phyloP scores from a whole-genome alignment of 2,888 invertebrate species.

The Andrena minutula region DNA sequence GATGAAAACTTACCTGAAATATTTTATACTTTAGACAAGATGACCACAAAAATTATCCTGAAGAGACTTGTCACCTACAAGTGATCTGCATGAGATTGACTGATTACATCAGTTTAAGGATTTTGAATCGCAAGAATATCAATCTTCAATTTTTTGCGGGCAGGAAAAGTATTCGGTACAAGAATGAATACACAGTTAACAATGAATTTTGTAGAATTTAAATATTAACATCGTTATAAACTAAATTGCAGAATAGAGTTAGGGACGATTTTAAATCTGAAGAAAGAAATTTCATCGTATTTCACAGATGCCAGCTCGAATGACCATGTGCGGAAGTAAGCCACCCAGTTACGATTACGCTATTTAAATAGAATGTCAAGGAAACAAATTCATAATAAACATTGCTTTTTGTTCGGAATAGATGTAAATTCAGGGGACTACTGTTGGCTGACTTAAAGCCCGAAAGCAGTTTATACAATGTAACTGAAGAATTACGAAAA shows the following conservation, averaged over 20 bases:
- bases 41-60: background rate
- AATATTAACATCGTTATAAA: background rate
- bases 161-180: conserved; percentile 67
- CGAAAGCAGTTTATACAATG: conserved; percentile 57
- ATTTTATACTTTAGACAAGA: conserved; percentile 11
- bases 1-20: background rate
- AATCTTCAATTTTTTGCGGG: conserved; percentile 65
- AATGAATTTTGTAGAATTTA: background rate
- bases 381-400: background rate
- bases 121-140: conserved; percentile 70
- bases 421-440: conserved; percentile 61
- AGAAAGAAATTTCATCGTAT: conserved; percentile 58
- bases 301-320: conserved; percentile 57
- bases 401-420: conserved; percentile 9
- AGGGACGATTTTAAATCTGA: conserved; percentile 70
- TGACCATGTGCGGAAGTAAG: conserved; percentile 48
- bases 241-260: conserved; percentile 69
- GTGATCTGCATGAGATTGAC: conserved; percentile 73
- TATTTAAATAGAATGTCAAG: background rate
- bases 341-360: background rate
- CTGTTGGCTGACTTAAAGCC: conserved; percentile 27
- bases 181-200: too few species aligned
- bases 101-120: conserved; percentile 68
- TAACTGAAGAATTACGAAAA: conserved; percentile 57
- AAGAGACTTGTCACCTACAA: conserved; percentile 53